Evolutionary conservation across 2,797 vertebrate species (phyloP).

Genomic region (Gephyroberyx darwinii): DNA sequence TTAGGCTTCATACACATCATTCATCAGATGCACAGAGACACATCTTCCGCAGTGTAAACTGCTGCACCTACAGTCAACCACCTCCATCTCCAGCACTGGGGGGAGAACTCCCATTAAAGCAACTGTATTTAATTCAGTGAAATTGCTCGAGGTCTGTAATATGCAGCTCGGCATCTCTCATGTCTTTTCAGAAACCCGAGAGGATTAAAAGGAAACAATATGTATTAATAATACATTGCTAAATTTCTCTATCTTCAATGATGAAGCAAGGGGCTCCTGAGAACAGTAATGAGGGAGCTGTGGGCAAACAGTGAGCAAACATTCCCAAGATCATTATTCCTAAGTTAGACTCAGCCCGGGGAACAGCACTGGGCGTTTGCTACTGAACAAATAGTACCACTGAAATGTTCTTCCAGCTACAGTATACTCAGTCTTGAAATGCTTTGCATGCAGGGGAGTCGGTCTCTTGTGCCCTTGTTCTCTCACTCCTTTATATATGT

Average conservation of each 20-base stretch:
- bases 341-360: conserved; percentile 64
- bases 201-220: conserved; percentile 68
- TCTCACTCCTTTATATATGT: conserved; percentile 14
- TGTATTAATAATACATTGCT: conserved; percentile 68
- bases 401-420: conserved; percentile 47
- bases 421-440: conserved; percentile 33
- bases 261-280: conserved; percentile 60
- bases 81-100: conserved; percentile 4
- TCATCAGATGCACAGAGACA: conserved; percentile 27
- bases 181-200: conserved; percentile 42
- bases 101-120: conserved; percentile 24
- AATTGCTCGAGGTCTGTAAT: conserved; percentile 45
- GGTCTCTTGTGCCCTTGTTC: not conserved
- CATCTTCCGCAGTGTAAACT: conserved; percentile 11
- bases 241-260: conserved; percentile 66
- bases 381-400: conserved; percentile 55
- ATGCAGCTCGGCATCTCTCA: conserved; percentile 24
- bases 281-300: conserved; percentile 67
- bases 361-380: conserved; percentile 41
- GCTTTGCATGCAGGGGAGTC: conserved; percentile 43
- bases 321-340: conserved; percentile 73
- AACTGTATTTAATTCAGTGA: conserved; percentile 36
- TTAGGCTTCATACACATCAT: conserved; percentile 8
- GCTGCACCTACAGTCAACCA: conserved; percentile 39
- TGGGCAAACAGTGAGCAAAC: conserved; percentile 71